Base-by-base conservation (phyloP, 1,140 invertebrate genomes). In the Lasioglossum baleicum region DNA sequence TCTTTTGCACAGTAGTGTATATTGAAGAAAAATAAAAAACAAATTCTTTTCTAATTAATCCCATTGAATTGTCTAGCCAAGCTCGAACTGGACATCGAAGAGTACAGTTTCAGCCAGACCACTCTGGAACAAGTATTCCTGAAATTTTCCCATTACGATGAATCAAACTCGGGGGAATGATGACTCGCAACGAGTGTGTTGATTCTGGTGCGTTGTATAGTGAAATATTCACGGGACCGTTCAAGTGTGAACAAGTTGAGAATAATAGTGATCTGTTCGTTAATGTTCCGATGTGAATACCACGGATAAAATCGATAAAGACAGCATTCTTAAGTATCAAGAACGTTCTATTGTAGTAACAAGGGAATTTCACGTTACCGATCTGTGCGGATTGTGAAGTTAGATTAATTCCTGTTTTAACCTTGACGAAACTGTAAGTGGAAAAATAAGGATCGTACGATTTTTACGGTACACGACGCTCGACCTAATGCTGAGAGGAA, bases 111-210 rank as follows among this genome's bases (percentile, higher is more conserved):
- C 90, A 97, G 96, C 89, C 97, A 97, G 91, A 97, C 96, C 7
- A 97, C 96, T 0, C 88, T 97, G 84, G 97, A 97, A 89, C 96
- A 97, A 91, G 96, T 97, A 84, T 98, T 97, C 92, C 94, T 98
- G 61, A 96, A 97, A 90, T 97, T 97, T 90, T 97, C 97, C 71
- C 96, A 97, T 88, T 95, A 96, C 82, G 96, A 97, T 83, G 94
- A 95, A 83, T 88, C 91, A 61, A 93, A 93, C 66, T 90, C 90
- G 35, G 88, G 91, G 35, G 91, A 94, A 89, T 92, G 88, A 93
- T 84, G 75, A 81, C 85, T 80, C 56, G 13, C n/a, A 63, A 51
- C 26, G 31, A 69, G 48, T 74, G 56, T 79, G 61, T 73, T 61
- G 56, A 35, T 79, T 65, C 17, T 58, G 51, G 31, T 20, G 56